Evolutionary conservation across 2,888 invertebrate species (phyloP).

Genomic region (Drosophila kuntzei): DNA sequence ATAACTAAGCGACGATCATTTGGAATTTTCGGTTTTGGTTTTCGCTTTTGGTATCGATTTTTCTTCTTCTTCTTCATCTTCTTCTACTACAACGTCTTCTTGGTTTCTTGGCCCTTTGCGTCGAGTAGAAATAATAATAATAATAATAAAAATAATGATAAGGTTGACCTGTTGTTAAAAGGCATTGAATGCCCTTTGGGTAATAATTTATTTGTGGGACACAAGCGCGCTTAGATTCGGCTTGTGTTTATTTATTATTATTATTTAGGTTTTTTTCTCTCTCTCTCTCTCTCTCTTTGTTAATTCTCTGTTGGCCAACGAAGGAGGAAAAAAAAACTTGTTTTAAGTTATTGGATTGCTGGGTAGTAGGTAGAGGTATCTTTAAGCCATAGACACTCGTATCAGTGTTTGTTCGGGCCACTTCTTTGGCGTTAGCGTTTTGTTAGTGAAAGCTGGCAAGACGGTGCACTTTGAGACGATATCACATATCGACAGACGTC

Average conservation of each 20-base stretch:
- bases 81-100: slow-evolving; percentile 1
- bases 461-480: slow-evolving; percentile 59
- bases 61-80: slow-evolving; percentile 33
- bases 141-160: slow-evolving; percentile 83
- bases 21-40: slow-evolving; percentile 57
- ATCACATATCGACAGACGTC: slow-evolving; percentile 35
- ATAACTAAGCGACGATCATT: slow-evolving; percentile 73
- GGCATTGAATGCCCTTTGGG: slow-evolving; percentile 83
- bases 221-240: slow-evolving; percentile 73
- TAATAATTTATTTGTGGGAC: slow-evolving; percentile 82
- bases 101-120: slow-evolving; percentile 44
- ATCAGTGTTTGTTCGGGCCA: slow-evolving; percentile 46
- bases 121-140: slow-evolving; percentile 75
- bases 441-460: slow-evolving; percentile 75
- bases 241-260: slow-evolving; percentile 65
- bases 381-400: slow-evolving; percentile 54
- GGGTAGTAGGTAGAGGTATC: slow-evolving; percentile 50
- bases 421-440: slow-evolving; percentile 43
- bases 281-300: neutral
- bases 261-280: slow-evolving; percentile 40
- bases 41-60: slow-evolving; percentile 65
- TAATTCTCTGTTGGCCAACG: slow-evolving; percentile 9
- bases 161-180: slow-evolving; percentile 83
- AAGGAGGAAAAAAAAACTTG: slow-evolving; percentile 49
- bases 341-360: slow-evolving; percentile 74